Conservation (phyloP, 2,888 invertebrate species). For the Acholoe squamosa region DNA sequence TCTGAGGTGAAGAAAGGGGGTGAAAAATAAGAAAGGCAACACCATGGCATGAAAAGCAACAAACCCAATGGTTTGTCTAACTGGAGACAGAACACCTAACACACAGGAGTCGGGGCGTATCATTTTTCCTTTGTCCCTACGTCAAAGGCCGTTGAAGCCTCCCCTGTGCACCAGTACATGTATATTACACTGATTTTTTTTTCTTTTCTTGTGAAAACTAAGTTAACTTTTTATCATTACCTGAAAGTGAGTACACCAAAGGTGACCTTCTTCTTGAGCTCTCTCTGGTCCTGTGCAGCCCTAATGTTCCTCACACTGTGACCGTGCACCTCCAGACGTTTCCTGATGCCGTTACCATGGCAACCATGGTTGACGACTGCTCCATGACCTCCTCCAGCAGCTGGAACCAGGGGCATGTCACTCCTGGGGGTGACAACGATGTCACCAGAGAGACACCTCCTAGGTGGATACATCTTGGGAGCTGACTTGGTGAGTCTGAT, state of each 20-base stretch:
- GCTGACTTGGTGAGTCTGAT: background rate
- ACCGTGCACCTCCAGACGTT: background rate
- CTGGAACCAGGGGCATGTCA: background rate
- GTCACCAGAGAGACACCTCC: background rate
- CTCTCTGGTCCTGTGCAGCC: constrained; percentile 4
- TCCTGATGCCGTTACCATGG: constrained; percentile 1
- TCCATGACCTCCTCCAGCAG: background rate
- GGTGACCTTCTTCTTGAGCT: constrained; percentile 42
- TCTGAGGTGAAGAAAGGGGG: background rate
- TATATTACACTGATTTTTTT: no score
- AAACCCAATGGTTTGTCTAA: constrained; percentile 8
- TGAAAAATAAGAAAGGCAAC: background rate
- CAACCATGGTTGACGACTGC: background rate
- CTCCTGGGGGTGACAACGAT: background rate
- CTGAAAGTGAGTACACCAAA: constrained; percentile 47
- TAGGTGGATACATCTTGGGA: background rate
- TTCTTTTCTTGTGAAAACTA: no score
- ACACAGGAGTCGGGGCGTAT: no score
- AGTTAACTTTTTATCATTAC: background rate
- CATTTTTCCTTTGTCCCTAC: no score
- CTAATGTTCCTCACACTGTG: background rate
- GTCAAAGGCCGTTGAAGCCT: no score
- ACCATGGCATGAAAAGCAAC: background rate
- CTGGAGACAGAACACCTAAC: background rate
- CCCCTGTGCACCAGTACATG: no score